Base-by-base conservation (phyloP, 2,797 vertebrate species). In the Pelochelys cantorii region DNA sequence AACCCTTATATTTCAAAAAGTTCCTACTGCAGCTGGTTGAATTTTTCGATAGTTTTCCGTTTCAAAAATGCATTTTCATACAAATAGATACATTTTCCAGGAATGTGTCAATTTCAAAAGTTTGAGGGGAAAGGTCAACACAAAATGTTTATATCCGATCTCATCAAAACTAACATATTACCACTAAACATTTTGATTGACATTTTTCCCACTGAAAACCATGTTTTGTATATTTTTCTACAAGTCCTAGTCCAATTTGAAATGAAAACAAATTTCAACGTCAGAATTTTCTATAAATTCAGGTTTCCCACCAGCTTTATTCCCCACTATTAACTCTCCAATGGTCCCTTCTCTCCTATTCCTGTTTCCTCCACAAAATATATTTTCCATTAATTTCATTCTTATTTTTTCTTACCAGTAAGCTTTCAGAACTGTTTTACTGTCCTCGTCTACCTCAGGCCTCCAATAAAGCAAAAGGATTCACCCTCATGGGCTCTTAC, bases 291-390 rank as follows among this genome's bases (percentile, higher is more conserved):
- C 2, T 54, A 4, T 1, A 75, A 91, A 84, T n/a, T 53, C 1
- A 1, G 0, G 0, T 7, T 83, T 89, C 25, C 5, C 18, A 48
- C 3, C 60, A 68, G 12, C 14, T 1, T 0, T 68, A 25, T 29
- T 37, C 5, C 34, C 71, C 27, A 29, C 74, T n/a, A 85, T 89
- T 86, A 13, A n/a, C 48, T 83, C 81, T 79, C 42, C 71, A 5
- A 52, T n/a, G 6, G 22, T 52, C 37, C 4, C 1, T 0, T 34
- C 5, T 83, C 68, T 79, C 87, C 59, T 18, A 79, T 0, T 84
- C 2, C 11, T n/a, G 2, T 57, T 82, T 29, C 2, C 1, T 25
- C 7, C 78, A 1, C 10, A 85, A 60, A 27, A 87, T 4, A 5
- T 25, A 81, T 31, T 81, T 78, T 90, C 75, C 31, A 11, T 59